Evolutionary conservation across 2,888 invertebrate species (phyloP), one percentile per base, ranked within the genome.

Genomic region (Sphaerophoria taeniata): DNA sequence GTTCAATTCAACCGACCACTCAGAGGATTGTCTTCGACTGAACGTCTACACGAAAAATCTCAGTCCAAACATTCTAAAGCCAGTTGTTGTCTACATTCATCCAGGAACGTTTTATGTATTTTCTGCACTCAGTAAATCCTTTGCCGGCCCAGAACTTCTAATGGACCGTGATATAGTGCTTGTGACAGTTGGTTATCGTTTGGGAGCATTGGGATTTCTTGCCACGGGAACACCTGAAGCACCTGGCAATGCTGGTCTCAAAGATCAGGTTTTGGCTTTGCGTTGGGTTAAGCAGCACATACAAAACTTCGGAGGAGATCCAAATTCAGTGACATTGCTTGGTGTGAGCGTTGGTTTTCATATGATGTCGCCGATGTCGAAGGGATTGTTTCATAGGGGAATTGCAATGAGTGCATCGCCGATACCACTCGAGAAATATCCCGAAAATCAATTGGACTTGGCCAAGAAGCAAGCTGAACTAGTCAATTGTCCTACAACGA

Each of bases 241-340:
- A 0, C 95, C 95, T 0, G 95, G 95, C 4, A 96, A 96, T 90
- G 93, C 94, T 58, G 95, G 95, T 0, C 90, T 95, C 60, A 95
- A 95, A 89, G 96, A 96, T 90, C 95, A 96, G 90, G 95, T 95
- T 2, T 89, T 92, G 1, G 95, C 94, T 0, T 90, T 96, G 61
- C 93, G 93, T 87, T 96, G 95, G 95, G 93, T 96, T 3, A 93
- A 93, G 87, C 90, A 93, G 24, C 94, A 96, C 88, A 95, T 95
- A 72, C 93, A 91, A 0, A 90, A 93, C 0, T 96, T 95, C 88
- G 95, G 95, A 0, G 96, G 96, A 0, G 93, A 95, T 90, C 94
- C 95, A 0, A 91, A 93, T 65, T 91, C 91, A 0, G 94, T 96
- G 0, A 96, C 95, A 0, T 91, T 96, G 43, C 89, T 93, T 0